Evolutionary conservation across 2,888 invertebrate species (phyloP).

Genomic region (Tridacna gigas): DNA sequence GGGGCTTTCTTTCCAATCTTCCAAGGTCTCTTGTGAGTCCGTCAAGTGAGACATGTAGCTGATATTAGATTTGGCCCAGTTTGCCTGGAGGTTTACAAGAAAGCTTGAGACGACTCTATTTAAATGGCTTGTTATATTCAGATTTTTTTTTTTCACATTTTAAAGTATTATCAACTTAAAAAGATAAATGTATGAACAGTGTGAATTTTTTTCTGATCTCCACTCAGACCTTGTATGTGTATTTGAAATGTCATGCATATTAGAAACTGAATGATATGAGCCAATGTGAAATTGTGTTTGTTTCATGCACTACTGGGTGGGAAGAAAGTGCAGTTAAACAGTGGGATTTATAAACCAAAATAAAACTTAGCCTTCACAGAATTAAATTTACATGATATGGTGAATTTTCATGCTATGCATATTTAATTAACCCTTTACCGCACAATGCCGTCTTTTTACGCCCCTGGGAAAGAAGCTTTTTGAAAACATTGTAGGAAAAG

Average conservation of each 20-base stretch:
- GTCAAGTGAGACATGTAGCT: slow-evolving; percentile 72
- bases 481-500: too few relatives aligned
- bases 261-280: not conserved
- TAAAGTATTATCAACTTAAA: not conserved
- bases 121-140: not conserved
- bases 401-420: too few relatives aligned
- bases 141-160: not conserved
- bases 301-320: too few relatives aligned
- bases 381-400: too few relatives aligned
- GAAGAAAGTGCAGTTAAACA: too few relatives aligned
- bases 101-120: not conserved
- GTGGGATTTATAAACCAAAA: too few relatives aligned
- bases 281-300: not conserved
- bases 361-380: too few relatives aligned
- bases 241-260: not conserved
- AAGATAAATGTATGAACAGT: not conserved
- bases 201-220: too few relatives aligned
- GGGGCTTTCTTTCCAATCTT: slow-evolving; percentile 78
- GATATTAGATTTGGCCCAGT: slow-evolving; percentile 75
- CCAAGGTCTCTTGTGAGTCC: slow-evolving; percentile 79
- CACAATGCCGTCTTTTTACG: too few relatives aligned
- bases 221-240: not conserved
- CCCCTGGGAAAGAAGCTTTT: too few relatives aligned
- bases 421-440: too few relatives aligned
- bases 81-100: slow-evolving; percentile 70